Conservation (phyloP, 2,797 vertebrate genomes). For the Lagodon rhomboides region DNA sequence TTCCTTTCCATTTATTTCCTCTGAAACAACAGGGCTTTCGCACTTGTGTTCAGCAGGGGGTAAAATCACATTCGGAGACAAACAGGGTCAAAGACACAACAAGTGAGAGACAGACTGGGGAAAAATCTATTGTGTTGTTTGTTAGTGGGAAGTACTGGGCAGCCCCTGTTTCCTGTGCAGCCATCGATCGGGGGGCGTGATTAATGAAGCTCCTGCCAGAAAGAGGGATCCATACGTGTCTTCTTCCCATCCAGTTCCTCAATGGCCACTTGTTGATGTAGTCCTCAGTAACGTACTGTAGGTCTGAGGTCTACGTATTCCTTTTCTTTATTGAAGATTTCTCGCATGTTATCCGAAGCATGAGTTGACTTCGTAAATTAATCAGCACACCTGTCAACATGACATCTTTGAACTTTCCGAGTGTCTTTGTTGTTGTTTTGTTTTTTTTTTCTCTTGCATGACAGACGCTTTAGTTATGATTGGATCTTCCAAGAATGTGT, state of each 20-base stretch:
- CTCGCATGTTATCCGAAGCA: no score
- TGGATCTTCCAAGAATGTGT: no score
- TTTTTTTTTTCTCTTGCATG: no score
- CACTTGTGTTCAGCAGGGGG: constrained; percentile 24
- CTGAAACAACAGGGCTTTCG: constrained; percentile 22
- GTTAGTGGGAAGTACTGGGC: constrained; percentile 43
- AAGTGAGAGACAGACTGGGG: constrained; percentile 42
- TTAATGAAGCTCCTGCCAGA: constrained; percentile 75
- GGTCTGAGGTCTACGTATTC: constrained; percentile 2
- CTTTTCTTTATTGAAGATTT: neutral
- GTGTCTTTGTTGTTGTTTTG: no score
- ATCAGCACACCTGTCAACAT: no score
- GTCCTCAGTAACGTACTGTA: constrained; percentile 6
- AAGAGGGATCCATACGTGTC: constrained; percentile 65
- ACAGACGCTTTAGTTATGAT: no score
- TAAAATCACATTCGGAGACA: constrained; percentile 52
- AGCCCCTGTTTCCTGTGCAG: constrained; percentile 62
- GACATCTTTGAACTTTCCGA: no score
- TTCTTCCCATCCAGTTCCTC: constrained; percentile 52
- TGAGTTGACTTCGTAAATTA: no score
- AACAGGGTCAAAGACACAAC: constrained; percentile 61
- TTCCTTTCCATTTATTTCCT: constrained; percentile 12
- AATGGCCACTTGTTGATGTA: constrained; percentile 59
- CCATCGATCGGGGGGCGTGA: constrained; percentile 68
- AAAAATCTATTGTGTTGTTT: constrained; percentile 67